Evolutionary conservation across 1,140 invertebrate species (phyloP).

Genomic region (Melipona quadrifasciata): DNA sequence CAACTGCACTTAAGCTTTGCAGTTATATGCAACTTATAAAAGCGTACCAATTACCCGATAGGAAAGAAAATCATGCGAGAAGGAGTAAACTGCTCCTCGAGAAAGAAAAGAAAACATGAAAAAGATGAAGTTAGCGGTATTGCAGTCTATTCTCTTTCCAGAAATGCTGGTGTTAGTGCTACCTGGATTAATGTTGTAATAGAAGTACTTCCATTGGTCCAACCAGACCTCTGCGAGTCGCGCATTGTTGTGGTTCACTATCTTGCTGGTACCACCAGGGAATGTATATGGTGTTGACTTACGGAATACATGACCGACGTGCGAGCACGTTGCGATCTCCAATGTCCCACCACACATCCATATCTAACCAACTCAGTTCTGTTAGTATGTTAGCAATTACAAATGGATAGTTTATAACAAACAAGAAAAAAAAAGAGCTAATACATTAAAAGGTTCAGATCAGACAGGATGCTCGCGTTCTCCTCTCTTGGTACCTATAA

Average conservation of each 20-base stretch:
- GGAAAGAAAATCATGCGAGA: slow-evolving; percentile 51
- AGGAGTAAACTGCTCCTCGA: slow-evolving; percentile 26
- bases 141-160: slow-evolving; percentile 50
- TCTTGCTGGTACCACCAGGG: slow-evolving; percentile 98
- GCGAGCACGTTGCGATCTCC: slow-evolving; percentile 95
- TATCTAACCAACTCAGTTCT: slow-evolving; percentile 87
- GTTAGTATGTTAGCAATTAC: slow-evolving; percentile 78
- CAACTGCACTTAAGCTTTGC: slow-evolving; percentile 9
- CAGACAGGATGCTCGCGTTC: slow-evolving; percentile 28
- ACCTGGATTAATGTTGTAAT: slow-evolving; percentile 99
- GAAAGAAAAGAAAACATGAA: slow-evolving; percentile 8
- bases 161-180: slow-evolving; percentile 76
- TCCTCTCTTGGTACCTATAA: slow-evolving; percentile 62
- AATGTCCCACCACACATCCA: slow-evolving; percentile 98
- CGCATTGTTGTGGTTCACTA: slow-evolving; percentile 99
- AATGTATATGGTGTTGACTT: slow-evolving; percentile 99
- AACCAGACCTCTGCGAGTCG: slow-evolving; percentile 98
- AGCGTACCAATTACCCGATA: slow-evolving; percentile 46
- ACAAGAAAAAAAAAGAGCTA: slow-evolving; percentile 41
- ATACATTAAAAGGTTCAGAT: slow-evolving; percentile 27
- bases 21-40: slow-evolving; percentile 33
- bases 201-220: slow-evolving; percentile 99
- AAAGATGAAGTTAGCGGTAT: slow-evolving; percentile 23
- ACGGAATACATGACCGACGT: slow-evolving; percentile 98
- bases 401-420: slow-evolving; percentile 42